phyloP scores from a whole-genome alignment of 2,113 vertebrate species.

The Tychaedon coryphoeus region DNA sequence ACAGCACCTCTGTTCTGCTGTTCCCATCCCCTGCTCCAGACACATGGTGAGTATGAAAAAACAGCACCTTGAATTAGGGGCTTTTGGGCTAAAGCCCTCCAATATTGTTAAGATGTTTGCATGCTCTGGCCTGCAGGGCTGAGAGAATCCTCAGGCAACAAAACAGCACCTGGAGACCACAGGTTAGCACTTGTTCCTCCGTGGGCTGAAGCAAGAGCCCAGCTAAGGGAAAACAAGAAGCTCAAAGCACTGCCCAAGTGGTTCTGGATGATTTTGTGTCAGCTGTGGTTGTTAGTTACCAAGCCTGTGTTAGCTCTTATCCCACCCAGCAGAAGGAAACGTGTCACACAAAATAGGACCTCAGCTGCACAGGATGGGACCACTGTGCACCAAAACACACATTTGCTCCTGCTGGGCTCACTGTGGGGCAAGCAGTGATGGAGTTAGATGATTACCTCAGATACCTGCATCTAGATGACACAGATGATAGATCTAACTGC shows the following conservation, averaged over 20 bases:
- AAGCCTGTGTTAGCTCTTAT: not conserved
- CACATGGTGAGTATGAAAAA: not conserved
- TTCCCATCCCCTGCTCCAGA: not conserved
- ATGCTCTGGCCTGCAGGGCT: not conserved
- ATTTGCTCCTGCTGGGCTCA: not conserved
- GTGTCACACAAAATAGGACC: not conserved
- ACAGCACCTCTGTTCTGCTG: not conserved
- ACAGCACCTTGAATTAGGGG: constrained; percentile 19
- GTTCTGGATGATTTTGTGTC: not conserved
- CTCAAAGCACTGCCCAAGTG: not conserved
- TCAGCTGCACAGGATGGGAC: not conserved
- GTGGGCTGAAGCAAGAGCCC: not conserved
- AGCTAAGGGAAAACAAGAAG: not conserved
- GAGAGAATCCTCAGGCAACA: not conserved
- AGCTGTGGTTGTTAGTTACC: not conserved
- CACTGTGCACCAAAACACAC: not conserved
- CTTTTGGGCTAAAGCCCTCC: not conserved
- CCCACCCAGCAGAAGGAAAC: not conserved
- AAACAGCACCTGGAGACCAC: not conserved
- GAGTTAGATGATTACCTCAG: not conserved
- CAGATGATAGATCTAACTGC: not conserved
- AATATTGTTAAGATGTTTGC: not conserved
- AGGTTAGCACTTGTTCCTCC: not conserved
- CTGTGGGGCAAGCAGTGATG: not conserved
- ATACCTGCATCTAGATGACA: rapidly evolving